Percentiles rank a stretch among this genome's conserved stretches.
Evolutionary conservation across 2,888 invertebrate species (phyloP).

Genomic region (Spatulosminthurus flaviceps): DNA sequence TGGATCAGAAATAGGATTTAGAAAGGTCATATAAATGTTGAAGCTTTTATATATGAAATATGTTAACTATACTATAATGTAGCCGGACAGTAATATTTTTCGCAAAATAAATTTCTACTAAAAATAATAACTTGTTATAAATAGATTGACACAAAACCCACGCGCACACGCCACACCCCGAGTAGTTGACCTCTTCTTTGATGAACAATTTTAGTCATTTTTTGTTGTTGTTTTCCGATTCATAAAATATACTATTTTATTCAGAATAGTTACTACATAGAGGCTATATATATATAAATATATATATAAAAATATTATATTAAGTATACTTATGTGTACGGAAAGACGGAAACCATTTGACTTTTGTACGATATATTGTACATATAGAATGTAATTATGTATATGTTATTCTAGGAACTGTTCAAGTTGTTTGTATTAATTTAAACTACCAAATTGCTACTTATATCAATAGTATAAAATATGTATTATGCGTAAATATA

Average conservation of each 20-base stretch:
- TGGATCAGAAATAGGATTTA: too few species aligned
- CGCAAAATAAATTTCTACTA: not conserved
- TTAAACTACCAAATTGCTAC: not conserved
- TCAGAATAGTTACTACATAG: not conserved
- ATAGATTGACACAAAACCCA: not conserved
- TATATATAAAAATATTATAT: not conserved
- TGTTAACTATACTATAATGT: not conserved
- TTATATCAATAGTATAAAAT: too few species aligned
- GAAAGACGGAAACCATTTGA: not conserved
- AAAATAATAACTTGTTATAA: not conserved
- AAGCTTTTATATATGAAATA: too few species aligned
- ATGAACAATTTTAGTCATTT: slow-evolving; percentile 38
- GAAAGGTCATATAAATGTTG: too few species aligned
- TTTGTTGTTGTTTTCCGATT: slow-evolving; percentile 21
- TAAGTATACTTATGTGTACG: too few species aligned
- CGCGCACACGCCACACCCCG: slow-evolving; percentile 3
- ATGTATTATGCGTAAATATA: too few species aligned
- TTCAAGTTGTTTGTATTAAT: not conserved
- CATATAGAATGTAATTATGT: slow-evolving; percentile 13
- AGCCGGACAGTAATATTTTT: not conserved
- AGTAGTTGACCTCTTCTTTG: slow-evolving; percentile 15
- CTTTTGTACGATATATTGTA: slow-evolving; percentile 27
- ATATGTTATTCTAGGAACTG: not conserved
- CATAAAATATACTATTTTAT: not conserved
- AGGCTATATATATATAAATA: slow-evolving; percentile 2